Evolutionary conservation across 2,888 invertebrate genomes (phyloP).

Genomic region (Thecophora atra): DNA sequence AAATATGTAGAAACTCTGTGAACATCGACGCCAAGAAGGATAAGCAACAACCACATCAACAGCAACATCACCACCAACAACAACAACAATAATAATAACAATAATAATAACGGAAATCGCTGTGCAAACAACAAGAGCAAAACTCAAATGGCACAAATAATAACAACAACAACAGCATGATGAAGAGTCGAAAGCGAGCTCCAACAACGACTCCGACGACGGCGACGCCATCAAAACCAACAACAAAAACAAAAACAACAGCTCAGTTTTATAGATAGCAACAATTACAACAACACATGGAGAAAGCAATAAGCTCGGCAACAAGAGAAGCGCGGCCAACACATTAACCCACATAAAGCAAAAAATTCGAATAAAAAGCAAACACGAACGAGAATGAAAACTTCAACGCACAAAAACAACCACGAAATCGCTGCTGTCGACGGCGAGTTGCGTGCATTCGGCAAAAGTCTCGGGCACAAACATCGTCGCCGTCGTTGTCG

Average conservation of each 20-base stretch:
- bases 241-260: constrained; percentile 26
- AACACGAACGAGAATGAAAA: too few relatives aligned
- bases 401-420: constrained; percentile 15
- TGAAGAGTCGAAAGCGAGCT: neutral
- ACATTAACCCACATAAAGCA: neutral
- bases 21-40: neutral
- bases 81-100: neutral
- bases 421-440: constrained; percentile 12
- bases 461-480: neutral
- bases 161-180: neutral
- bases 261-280: constrained; percentile 1
- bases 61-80: neutral
- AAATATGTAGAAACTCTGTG: neutral
- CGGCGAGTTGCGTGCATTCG: constrained; percentile 13
- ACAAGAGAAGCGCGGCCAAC: constrained; percentile 23
- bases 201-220: constrained; percentile 30
- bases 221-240: constrained; percentile 33
- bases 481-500: neutral
- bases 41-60: neutral
- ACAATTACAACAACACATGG: constrained; percentile 3
- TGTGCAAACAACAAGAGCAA: too few relatives aligned
- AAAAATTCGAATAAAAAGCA: too few relatives aligned
- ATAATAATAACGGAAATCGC: neutral
- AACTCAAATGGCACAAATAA: neutral
- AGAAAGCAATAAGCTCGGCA: constrained; percentile 20